A percentile compares a stretch with the other conserved stretches of the same genome.
These are phyloP conservation scores for Anguilla japonica DNA, from an alignment of 2,113 vertebrate species.

Conservation along the genomic window DNA sequence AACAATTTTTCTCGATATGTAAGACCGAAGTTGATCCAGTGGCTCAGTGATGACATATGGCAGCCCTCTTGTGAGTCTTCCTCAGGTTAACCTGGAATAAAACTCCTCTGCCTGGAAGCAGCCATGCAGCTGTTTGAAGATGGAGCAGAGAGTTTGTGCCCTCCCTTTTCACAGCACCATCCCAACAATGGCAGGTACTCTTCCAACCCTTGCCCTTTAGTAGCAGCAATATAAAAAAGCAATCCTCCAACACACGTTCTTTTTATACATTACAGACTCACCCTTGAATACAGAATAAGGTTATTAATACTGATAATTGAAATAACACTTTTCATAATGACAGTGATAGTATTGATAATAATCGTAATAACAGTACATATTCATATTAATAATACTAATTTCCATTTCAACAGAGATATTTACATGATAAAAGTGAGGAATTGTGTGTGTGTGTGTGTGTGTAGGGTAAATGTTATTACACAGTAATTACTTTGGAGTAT, in stretches of 20 bases:
- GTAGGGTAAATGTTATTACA: constrained; percentile 69
- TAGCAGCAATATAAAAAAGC: constrained; percentile 65
- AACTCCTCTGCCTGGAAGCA: constrained; percentile 11
- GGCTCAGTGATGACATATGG: neutral
- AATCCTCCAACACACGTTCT: constrained; percentile 42
- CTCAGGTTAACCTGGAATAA: neutral
- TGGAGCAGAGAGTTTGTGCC: constrained; percentile 16
- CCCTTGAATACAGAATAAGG: constrained; percentile 59
- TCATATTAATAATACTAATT: constrained; percentile 66
- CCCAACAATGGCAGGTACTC: constrained; percentile 6
- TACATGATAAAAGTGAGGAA: constrained; percentile 66
- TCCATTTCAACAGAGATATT: constrained; percentile 68
- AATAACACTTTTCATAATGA: constrained; percentile 56
- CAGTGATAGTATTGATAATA: constrained; percentile 49
- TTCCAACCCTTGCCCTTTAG: constrained; percentile 47
- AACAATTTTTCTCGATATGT: neutral
- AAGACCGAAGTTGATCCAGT: neutral
- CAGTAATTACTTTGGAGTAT: constrained; percentile 72
- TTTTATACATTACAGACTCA: constrained; percentile 54
- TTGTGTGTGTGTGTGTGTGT: constrained; percentile 11
- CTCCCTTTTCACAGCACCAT: constrained; percentile 11
- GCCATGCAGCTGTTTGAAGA: neutral
- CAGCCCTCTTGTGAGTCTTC: neutral
- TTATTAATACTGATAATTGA: constrained; percentile 54
- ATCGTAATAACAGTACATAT: constrained; percentile 67